Percentiles rank a stretch among this genome's conserved stretches.
Evolutionary conservation across 1,140 invertebrate genomes (phyloP).

Genomic region (Temnothorax longispinosus): DNA sequence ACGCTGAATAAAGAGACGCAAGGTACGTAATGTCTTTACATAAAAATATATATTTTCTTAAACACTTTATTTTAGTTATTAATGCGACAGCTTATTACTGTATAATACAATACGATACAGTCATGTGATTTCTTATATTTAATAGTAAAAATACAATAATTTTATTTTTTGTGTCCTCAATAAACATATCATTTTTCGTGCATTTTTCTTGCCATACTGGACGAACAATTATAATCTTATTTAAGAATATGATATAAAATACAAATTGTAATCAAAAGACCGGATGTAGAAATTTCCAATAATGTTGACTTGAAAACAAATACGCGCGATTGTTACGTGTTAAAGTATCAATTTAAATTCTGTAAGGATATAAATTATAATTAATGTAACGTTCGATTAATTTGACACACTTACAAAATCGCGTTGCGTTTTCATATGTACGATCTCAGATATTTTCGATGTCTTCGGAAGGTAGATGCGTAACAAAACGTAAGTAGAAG

Average conservation of each 20-base stretch:
- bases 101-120: conserved; percentile 33
- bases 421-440: too few species aligned
- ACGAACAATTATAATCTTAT: background rate
- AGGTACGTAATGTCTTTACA: conserved; percentile 2
- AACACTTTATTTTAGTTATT: conserved; percentile 43
- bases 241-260: background rate
- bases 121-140: background rate
- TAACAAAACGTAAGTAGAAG: background rate
- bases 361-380: too few species aligned
- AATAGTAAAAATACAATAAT: conserved; percentile 19
- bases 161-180: conserved; percentile 2
- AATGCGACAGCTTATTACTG: background rate
- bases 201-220: background rate
- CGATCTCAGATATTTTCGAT: background rate
- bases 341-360: too few species aligned
- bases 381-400: too few species aligned
- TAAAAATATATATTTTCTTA: conserved; percentile 60
- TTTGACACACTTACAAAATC: too few species aligned
- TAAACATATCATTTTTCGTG: background rate
- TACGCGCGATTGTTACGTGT: background rate
- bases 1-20: background rate
- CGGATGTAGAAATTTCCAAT: background rate
- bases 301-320: background rate
- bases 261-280: background rate
- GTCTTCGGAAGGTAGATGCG: background rate